Evolutionary conservation across 2,113 vertebrate species (phyloP).

Genomic region (Telmatochromis sp.): DNA sequence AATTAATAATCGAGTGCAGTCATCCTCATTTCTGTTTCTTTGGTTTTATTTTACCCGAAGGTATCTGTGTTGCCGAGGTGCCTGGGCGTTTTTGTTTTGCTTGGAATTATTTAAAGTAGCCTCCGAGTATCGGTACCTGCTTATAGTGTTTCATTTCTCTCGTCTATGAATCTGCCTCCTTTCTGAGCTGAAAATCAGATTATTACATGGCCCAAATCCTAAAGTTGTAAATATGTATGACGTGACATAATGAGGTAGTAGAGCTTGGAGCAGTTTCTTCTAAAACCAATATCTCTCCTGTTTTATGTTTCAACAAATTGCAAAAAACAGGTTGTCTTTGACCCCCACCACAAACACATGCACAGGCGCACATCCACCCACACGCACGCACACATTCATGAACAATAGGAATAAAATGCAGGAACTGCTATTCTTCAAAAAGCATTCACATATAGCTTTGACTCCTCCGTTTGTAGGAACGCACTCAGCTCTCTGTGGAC

Average conservation of each 20-base stretch:
- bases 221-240: slow-evolving; percentile 23
- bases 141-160: not conserved
- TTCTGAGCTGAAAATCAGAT: slow-evolving; percentile 4
- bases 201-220: not conserved
- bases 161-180: not conserved
- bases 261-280: not conserved
- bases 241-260: not conserved
- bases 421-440: not conserved
- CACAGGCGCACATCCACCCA: not conserved
- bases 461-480: not conserved
- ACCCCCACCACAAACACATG: not conserved
- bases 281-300: not conserved
- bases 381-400: not conserved
- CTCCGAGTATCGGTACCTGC: rapidly evolving
- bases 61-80: not conserved
- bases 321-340: not conserved
- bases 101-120: not conserved
- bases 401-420: not conserved
- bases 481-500: not conserved
- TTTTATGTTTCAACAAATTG: not conserved
- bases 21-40: not conserved
- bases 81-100: rapidly evolving
- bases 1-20: not conserved
- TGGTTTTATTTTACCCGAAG: not conserved
- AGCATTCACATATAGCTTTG: not conserved